Conservation (phyloP, 1,140 invertebrate species). For the Hetaerina americana region DNA sequence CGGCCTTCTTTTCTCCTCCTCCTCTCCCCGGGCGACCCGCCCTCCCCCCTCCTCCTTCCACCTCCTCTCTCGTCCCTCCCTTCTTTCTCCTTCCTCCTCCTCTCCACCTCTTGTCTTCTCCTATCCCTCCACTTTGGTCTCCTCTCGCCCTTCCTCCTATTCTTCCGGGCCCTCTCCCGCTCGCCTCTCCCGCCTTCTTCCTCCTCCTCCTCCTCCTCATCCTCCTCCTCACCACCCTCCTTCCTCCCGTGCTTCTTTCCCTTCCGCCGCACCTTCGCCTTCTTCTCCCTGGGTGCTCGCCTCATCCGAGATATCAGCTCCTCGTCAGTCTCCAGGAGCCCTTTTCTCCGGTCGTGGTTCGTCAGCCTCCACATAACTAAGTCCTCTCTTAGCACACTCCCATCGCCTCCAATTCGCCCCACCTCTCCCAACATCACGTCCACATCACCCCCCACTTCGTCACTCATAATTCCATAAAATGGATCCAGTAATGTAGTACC, state of each 20-base stretch:
- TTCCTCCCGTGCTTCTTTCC: neutral
- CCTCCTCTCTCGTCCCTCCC: too few relatives aligned
- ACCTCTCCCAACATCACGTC: neutral
- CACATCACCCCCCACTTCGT: neutral
- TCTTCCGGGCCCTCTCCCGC: neutral
- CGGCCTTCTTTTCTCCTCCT: neutral
- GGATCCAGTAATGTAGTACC: neutral
- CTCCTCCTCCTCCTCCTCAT: neutral
- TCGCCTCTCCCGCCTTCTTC: neutral
- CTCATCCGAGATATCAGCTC: neutral
- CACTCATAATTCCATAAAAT: neutral
- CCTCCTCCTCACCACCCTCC: neutral
- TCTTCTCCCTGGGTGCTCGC: neutral
- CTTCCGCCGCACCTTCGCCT: neutral
- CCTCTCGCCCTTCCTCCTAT: neutral
- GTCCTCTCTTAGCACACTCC: neutral
- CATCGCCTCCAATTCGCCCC: neutral
- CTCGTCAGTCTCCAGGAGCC: neutral
- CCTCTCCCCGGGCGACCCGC: too few relatives aligned
- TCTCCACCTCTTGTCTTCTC: neutral
- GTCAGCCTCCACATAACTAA: neutral
- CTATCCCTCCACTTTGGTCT: neutral
- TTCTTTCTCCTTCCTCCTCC: neutral
- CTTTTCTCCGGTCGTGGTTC: neutral
- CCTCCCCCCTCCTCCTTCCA: too few relatives aligned